Conservation (phyloP, 2,888 invertebrate species). For the Agrochola circellaris region DNA sequence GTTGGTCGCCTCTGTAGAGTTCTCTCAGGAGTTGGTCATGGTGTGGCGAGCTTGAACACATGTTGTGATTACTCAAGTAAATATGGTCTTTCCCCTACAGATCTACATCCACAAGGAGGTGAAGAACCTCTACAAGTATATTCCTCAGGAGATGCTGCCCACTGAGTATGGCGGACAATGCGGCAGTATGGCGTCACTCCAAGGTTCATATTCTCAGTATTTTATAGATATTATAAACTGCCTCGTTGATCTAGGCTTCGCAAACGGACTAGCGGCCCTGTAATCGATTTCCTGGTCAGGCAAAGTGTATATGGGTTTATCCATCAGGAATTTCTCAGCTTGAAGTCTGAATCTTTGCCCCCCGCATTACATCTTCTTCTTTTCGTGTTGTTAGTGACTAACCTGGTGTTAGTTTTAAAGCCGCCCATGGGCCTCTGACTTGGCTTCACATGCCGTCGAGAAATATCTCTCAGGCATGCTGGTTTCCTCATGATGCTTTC, state of each 20-base stretch:
- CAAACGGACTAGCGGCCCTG: too few species aligned
- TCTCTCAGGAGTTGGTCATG: not conserved
- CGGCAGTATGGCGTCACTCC: constrained; percentile 92
- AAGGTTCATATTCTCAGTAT: constrained; percentile 81
- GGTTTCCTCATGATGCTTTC: too few species aligned
- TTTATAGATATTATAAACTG: not conserved
- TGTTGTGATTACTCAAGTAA: not conserved
- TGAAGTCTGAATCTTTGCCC: not conserved
- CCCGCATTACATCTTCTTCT: not conserved
- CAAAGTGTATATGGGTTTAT: too few species aligned
- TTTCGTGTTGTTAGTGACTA: too few species aligned
- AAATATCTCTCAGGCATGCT: too few species aligned
- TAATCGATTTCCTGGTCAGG: too few species aligned
- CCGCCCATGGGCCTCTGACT: too few species aligned
- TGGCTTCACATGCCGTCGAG: too few species aligned
- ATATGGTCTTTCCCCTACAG: constrained; percentile 73
- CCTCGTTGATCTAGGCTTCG: not conserved
- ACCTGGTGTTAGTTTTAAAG: too few species aligned
- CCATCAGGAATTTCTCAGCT: not conserved
- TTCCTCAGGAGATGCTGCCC: constrained; percentile 95
- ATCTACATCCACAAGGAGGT: constrained; percentile 94
- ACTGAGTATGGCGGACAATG: constrained; percentile 95
- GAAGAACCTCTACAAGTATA: constrained; percentile 94
- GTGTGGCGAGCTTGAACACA: too few species aligned
- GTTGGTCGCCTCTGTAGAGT: not conserved